Evolutionary conservation across 64 coral and sea anemone species (phyloP).

Genomic region (Montipora sp.): DNA sequence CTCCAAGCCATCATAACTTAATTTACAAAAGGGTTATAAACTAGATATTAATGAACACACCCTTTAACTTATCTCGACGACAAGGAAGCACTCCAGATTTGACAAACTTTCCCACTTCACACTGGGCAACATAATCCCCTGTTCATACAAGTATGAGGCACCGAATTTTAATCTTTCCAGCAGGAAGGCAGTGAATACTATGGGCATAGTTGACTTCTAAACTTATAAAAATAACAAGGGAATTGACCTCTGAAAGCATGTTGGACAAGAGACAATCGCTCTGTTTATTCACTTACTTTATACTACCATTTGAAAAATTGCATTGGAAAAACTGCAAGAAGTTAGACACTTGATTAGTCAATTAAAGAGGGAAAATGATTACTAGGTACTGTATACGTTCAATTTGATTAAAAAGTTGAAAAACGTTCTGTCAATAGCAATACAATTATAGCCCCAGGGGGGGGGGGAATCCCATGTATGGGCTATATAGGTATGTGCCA

Average conservation of each 20-base stretch:
- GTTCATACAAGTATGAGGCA: neutral
- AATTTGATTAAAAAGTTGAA: too few relatives aligned
- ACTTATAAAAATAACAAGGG: neutral
- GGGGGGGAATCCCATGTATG: too few relatives aligned
- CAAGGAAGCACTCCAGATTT: slow-evolving; percentile 3
- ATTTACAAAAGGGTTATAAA: neutral
- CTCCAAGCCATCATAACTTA: neutral
- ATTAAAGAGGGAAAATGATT: neutral
- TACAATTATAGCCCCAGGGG: too few relatives aligned
- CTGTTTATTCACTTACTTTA: too few relatives aligned
- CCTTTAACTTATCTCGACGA: neutral
- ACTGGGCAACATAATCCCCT: too few relatives aligned
- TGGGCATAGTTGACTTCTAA: too few relatives aligned
- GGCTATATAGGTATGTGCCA: too few relatives aligned
- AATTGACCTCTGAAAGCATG: neutral
- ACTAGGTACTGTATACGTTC: neutral
- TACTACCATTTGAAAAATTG: too few relatives aligned
- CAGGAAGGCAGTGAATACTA: neutral
- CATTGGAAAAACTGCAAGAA: neutral
- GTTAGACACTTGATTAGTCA: neutral
- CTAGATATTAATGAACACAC: neutral
- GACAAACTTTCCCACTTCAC: slow-evolving; percentile 20
- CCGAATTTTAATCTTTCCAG: slow-evolving; percentile 10
- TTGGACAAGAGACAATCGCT: too few relatives aligned
- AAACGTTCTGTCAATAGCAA: too few relatives aligned